A percentile compares a stretch with the other conserved stretches of the same genome.
Conservation (phyloP, 1,140 invertebrate genomes). For the Antheraea mylitta region DNA sequence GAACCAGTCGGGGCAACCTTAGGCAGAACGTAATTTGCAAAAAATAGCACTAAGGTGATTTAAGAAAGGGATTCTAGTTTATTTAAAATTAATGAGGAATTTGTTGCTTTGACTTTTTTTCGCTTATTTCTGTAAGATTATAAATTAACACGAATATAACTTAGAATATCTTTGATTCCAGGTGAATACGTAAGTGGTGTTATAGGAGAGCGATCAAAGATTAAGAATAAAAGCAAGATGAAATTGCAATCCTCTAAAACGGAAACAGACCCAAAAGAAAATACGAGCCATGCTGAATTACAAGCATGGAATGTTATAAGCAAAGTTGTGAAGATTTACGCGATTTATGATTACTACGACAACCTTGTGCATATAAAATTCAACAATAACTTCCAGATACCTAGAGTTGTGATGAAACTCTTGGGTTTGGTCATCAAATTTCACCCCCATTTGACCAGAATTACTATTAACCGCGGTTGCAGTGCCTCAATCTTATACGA, state of each 20-base stretch:
- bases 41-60: too few relatives aligned
- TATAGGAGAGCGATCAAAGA: constrained; percentile 28
- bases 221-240: constrained; percentile 26
- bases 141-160: too few relatives aligned
- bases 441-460: constrained; percentile 29
- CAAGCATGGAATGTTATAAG: constrained; percentile 3
- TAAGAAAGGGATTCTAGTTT: too few relatives aligned
- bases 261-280: constrained; percentile 27
- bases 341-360: constrained; percentile 34
- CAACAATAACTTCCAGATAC: constrained; percentile 38
- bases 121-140: too few relatives aligned
- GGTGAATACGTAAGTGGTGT: constrained; percentile 35
- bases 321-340: constrained; percentile 24
- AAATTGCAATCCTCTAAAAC: constrained; percentile 24
- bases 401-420: constrained; percentile 39
- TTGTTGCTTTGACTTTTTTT: too few relatives aligned
- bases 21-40: too few relatives aligned
- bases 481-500: constrained; percentile 40
- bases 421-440: constrained; percentile 40
- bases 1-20: too few relatives aligned
- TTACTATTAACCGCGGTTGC: constrained; percentile 41
- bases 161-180: constrained; percentile 13
- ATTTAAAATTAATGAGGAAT: too few relatives aligned
- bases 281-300: constrained; percentile 2
- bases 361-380: constrained; percentile 45